Percentiles rank a stretch among this genome's conserved stretches.
Evolutionary conservation across 2,888 invertebrate genomes (phyloP).

Genomic region (Lottia scabra): DNA sequence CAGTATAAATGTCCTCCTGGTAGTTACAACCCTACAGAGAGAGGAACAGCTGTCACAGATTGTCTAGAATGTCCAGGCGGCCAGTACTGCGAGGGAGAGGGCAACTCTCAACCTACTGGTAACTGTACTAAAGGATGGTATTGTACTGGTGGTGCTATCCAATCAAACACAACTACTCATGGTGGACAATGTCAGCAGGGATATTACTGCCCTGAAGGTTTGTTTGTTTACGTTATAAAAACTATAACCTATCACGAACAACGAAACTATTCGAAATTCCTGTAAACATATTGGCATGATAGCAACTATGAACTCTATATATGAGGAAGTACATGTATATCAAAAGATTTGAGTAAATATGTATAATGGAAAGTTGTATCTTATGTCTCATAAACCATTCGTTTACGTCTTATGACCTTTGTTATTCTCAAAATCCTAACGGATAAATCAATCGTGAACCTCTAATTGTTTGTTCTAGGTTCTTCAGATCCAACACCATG

Average conservation of each 20-base stretch:
- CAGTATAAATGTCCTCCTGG: constrained; percentile 61
- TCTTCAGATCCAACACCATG: constrained; percentile 56
- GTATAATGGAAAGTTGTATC: no score
- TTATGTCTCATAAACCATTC: no score
- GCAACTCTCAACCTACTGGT: constrained; percentile 57
- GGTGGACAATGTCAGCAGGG: constrained; percentile 60
- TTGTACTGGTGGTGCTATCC: constrained; percentile 53
- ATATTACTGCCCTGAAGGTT: constrained; percentile 62
- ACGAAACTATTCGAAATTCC: no score
- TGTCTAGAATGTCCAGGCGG: constrained; percentile 62
- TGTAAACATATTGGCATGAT: no score
- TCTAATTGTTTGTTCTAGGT: constrained; percentile 48
- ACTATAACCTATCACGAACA: no score
- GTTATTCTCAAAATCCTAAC: no score
- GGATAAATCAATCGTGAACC: no score
- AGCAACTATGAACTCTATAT: no score
- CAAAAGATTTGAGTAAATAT: no score
- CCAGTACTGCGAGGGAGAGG: constrained; percentile 60
- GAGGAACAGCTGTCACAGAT: constrained; percentile 38
- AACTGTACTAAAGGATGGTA: constrained; percentile 61
- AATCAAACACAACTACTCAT: constrained; percentile 52
- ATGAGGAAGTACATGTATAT: no score
- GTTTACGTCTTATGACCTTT: no score
- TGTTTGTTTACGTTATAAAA: constrained; percentile 2
- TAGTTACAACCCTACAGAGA: constrained; percentile 54